Evolutionary conservation across 2,888 invertebrate species (phyloP).

Genomic region (Octodonta nipae): DNA sequence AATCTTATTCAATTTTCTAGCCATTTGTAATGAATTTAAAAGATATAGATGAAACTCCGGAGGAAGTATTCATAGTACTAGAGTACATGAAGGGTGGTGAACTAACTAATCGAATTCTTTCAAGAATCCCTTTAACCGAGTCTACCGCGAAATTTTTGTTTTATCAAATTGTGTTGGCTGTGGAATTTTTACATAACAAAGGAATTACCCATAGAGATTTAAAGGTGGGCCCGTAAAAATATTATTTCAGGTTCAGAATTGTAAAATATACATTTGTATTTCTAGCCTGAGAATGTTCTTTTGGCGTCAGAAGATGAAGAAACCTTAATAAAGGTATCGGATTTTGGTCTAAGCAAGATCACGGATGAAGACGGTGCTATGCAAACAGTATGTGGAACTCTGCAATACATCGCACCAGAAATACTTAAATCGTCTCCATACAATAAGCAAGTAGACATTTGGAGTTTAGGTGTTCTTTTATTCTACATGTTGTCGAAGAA

Average conservation of each 20-base stretch:
- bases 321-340: conserved; percentile 64
- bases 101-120: conserved; percentile 57
- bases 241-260: background rate
- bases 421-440: conserved; percentile 45
- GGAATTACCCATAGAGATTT: conserved; percentile 66
- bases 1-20: conserved; percentile 35
- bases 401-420: conserved; percentile 81
- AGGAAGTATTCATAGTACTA: conserved; percentile 67
- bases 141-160: conserved; percentile 59
- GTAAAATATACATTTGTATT: conserved; percentile 12
- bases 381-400: conserved; percentile 84
- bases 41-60: conserved; percentile 62
- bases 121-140: conserved; percentile 48
- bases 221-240: conserved; percentile 40
- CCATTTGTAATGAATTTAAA: conserved; percentile 71
- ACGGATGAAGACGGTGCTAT: conserved; percentile 63
- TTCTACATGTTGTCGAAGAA: conserved; percentile 35
- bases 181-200: conserved; percentile 69
- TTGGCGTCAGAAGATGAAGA: conserved; percentile 45
- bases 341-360: conserved; percentile 86
- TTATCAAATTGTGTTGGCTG: conserved; percentile 72
- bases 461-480: conserved; percentile 84
- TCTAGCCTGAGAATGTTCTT: conserved; percentile 64
- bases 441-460: conserved; percentile 69
- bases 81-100: conserved; percentile 86